These are phyloP conservation scores for Sebastes minor DNA, from an alignment of 2,797 vertebrate genomes.

Conservation along the genomic window DNA sequence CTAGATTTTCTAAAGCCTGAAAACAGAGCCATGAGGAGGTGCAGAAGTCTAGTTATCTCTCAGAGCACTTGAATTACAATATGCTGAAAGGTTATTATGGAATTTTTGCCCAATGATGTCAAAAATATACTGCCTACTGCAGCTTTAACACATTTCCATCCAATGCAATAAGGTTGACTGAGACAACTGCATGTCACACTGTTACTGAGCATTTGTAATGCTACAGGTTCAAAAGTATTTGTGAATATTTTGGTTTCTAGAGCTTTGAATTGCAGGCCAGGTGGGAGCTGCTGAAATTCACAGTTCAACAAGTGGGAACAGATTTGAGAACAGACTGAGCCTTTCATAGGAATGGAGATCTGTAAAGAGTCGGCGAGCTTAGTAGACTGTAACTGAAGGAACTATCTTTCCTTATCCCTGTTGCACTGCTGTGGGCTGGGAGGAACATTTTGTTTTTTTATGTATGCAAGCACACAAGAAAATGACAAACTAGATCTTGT, in stretches of 20 bases:
- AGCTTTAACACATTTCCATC: not conserved
- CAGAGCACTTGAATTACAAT: too few relatives aligned
- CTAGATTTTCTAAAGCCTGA: fast-evolving
- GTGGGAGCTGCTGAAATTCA: not conserved
- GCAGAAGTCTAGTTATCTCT: too few relatives aligned
- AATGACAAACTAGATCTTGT: not conserved
- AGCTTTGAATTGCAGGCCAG: constrained; percentile 5
- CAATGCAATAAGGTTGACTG: not conserved
- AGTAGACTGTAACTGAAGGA: not conserved
- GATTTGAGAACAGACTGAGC: not conserved
- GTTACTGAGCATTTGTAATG: not conserved
- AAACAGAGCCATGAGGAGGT: too few relatives aligned
- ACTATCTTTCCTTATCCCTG: not conserved
- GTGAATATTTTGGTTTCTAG: not conserved
- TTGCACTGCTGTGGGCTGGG: not conserved
- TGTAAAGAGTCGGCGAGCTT: not conserved
- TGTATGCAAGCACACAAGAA: not conserved
- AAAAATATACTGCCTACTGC: too few relatives aligned
- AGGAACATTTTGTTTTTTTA: not conserved
- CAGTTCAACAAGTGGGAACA: constrained; percentile 15
- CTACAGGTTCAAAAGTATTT: not conserved
- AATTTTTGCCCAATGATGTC: too few relatives aligned
- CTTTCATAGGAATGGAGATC: constrained; percentile 5
- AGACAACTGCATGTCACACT: not conserved
- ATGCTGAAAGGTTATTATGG: too few relatives aligned